Conservation (phyloP, 2,797 vertebrate genomes). For the Scolopax bukidnonensis region DNA sequence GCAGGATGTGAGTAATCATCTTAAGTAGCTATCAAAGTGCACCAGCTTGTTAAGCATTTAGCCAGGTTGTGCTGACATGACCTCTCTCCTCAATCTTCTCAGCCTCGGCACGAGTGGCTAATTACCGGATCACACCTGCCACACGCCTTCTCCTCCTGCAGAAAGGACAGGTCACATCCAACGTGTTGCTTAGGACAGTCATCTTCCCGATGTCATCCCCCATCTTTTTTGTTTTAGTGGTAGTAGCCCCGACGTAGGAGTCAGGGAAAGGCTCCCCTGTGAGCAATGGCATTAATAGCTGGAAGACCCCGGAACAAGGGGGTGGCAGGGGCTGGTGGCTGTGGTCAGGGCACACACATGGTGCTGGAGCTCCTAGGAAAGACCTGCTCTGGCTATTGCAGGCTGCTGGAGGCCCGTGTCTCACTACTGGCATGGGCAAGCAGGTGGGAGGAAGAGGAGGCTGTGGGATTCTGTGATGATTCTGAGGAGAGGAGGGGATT, state of each 20-base stretch:
- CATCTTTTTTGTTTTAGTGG: too few relatives aligned
- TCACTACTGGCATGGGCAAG: fast-evolving
- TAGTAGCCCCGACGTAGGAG: fast-evolving
- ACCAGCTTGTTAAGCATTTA: conserved; percentile 49
- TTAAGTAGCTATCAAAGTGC: conserved; percentile 30
- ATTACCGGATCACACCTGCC: not conserved
- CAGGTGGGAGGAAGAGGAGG: not conserved
- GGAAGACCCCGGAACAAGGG: not conserved
- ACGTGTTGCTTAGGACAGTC: not conserved
- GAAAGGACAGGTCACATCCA: not conserved
- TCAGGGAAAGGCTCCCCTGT: fast-evolving
- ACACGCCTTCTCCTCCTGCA: not conserved
- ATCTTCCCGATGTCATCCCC: fast-evolving
- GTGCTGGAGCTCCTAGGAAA: not conserved
- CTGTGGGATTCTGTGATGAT: not conserved
- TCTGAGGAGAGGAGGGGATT: not conserved
- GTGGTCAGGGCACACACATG: fast-evolving
- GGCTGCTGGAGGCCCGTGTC: not conserved
- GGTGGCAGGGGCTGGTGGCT: not conserved
- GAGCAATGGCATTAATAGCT: not conserved
- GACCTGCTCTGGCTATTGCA: fast-evolving
- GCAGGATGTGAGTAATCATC: conserved; percentile 50
- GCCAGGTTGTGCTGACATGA: conserved; percentile 46
- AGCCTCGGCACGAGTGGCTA: not conserved
- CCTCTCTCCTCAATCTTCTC: conserved; percentile 42